Evolutionary conservation across 2,113 vertebrate species (phyloP).

Genomic region (Sula dactylatra): DNA sequence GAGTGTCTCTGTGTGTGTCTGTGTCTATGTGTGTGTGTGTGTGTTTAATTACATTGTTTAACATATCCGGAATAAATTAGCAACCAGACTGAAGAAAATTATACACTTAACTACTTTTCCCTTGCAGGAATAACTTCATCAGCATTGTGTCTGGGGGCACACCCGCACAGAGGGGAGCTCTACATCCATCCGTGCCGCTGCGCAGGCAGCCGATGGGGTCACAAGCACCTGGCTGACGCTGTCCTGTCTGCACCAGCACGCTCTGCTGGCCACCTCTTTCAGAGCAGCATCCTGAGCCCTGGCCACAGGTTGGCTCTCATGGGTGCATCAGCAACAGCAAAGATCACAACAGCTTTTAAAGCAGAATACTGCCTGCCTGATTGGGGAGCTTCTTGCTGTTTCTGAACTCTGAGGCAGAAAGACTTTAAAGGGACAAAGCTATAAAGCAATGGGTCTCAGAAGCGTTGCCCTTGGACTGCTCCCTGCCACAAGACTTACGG

Average conservation of each 20-base stretch:
- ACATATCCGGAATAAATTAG: conserved; percentile 75
- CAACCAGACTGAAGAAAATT: conserved; percentile 70
- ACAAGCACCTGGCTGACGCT: too few relatives aligned
- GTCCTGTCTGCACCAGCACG: accelerated
- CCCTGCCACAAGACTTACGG: background rate
- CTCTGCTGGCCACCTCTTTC: background rate
- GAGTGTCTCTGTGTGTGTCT: background rate
- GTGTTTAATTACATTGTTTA: conserved; percentile 79
- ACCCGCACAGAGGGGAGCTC: background rate
- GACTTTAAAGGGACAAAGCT: background rate
- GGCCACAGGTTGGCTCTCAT: background rate
- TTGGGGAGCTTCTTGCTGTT: background rate
- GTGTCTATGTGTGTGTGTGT: conserved; percentile 25
- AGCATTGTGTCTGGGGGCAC: background rate
- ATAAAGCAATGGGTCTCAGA: background rate
- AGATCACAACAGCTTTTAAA: background rate
- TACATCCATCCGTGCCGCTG: background rate
- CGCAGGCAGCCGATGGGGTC: background rate
- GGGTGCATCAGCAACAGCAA: background rate
- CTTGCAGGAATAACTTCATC: conserved; percentile 35
- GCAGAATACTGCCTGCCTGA: background rate
- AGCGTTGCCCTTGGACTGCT: background rate
- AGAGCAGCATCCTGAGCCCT: background rate
- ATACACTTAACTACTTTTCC: conserved; percentile 57
- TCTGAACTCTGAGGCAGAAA: background rate